phyloP scores from a whole-genome alignment of 2,888 invertebrate genomes.

The Adelphocoris suturalis region DNA sequence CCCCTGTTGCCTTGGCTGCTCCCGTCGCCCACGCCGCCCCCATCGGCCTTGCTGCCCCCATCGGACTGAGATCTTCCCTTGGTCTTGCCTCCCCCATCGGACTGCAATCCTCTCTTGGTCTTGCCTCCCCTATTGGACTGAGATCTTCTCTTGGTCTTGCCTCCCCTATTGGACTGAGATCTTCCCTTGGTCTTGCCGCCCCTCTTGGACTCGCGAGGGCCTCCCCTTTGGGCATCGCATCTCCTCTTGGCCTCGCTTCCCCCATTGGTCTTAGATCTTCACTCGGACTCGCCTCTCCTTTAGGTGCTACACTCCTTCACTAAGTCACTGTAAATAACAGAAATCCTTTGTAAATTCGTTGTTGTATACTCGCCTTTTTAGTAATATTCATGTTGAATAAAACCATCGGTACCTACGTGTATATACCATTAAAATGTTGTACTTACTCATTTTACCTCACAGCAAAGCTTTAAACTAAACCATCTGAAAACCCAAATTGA shows the following conservation, averaged over 20 bases:
- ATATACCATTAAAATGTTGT: too few relatives aligned
- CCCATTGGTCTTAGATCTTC: conserved; percentile 44
- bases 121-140: conserved; percentile 22
- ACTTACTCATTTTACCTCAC: too few relatives aligned
- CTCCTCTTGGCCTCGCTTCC: conserved; percentile 48
- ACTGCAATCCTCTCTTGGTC: background rate
- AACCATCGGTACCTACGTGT: too few relatives aligned
- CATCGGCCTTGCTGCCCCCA: background rate
- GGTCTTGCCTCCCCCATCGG: conserved; percentile 46
- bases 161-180: conserved; percentile 39
- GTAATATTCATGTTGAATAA: too few relatives aligned
- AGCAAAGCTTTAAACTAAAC: too few relatives aligned
- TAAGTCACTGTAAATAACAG: background rate
- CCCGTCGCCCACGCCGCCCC: conserved; percentile 43
- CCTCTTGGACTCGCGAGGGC: conserved; percentile 47
- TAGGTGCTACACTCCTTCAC: conserved; percentile 15
- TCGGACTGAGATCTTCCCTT: conserved; percentile 48
- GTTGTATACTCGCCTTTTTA: background rate
- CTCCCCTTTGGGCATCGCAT: background rate
- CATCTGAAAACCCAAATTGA: too few relatives aligned
- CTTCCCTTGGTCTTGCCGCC: conserved; percentile 15
- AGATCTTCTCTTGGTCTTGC: conserved; percentile 36
- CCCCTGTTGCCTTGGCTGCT: conserved; percentile 29
- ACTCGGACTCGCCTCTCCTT: conserved; percentile 23
- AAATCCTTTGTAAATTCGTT: background rate